Conservation (phyloP, 2,113 vertebrate genomes). For the Xenopus laevis region DNA sequence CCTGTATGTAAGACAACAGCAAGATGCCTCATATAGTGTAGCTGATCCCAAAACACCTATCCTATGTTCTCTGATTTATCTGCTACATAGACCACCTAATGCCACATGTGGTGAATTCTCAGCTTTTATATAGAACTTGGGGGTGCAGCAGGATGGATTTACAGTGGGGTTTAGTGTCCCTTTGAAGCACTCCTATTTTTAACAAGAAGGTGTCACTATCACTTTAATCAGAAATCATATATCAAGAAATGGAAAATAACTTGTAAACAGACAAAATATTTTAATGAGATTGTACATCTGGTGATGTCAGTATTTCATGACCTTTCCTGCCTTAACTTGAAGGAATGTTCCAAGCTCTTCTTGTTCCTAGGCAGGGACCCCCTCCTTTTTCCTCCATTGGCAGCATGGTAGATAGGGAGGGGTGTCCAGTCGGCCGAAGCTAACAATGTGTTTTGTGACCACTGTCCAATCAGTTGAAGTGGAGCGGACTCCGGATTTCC, state of each 20-base stretch:
- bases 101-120: no score
- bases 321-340: conserved; percentile 5
- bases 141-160: no score
- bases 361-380: conserved; percentile 14
- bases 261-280: conserved; percentile 16
- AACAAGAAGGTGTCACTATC: no score
- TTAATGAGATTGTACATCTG: not conserved
- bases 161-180: no score
- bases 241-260: not conserved
- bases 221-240: no score
- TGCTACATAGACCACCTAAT: no score
- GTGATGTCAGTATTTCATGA: conserved; percentile 17
- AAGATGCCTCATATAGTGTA: no score
- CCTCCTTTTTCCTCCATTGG: not conserved
- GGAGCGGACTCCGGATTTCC: conserved; percentile 31
- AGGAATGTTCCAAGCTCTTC: conserved; percentile 33
- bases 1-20: no score
- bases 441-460: conserved; percentile 10
- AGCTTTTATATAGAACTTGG: no score
- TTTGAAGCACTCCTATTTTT: no score
- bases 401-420: conserved; percentile 3
- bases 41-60: no score
- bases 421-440: conserved; percentile 1
- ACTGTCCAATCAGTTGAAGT: not conserved
- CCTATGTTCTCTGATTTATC: no score